These are phyloP conservation scores for Arnoldichthys spilopterus DNA, from an alignment of 2,797 vertebrate species.

Conservation along the genomic window DNA sequence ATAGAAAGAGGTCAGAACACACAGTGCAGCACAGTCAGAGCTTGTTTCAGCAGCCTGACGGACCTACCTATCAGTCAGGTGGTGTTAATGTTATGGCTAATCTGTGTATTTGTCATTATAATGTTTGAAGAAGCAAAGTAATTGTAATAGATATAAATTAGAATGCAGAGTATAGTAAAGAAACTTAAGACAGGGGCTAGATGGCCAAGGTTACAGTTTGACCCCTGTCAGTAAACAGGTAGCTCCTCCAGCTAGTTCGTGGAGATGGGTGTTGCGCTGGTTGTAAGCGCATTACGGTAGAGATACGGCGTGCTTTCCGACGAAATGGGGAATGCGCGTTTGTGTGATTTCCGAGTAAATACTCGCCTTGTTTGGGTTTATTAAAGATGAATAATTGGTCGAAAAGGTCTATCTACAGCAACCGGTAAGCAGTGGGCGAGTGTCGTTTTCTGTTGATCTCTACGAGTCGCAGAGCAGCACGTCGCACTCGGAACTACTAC, in stretches of 20 bases:
- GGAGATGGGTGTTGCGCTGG: not conserved
- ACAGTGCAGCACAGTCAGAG: too few species aligned
- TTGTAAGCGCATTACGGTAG: slow-evolving; percentile 8
- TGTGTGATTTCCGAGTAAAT: not conserved
- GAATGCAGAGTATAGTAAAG: too few species aligned
- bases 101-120: too few species aligned
- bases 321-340: not conserved
- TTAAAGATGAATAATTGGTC: not conserved
- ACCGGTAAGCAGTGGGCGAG: not conserved
- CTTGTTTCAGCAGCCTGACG: too few species aligned
- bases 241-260: not conserved
- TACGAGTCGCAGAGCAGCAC: not conserved
- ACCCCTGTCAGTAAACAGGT: too few species aligned
- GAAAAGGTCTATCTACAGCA: not conserved
- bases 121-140: too few species aligned
- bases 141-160: too few species aligned
- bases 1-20: too few species aligned
- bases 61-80: too few species aligned
- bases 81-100: too few species aligned
- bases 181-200: too few species aligned
- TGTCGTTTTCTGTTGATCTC: not conserved
- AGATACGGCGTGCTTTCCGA: not conserved
- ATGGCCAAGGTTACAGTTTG: too few species aligned
- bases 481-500: not conserved
- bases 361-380: not conserved